Conservation (phyloP, 2,797 vertebrate genomes). For the Eleutherodactylus coqui region DNA sequence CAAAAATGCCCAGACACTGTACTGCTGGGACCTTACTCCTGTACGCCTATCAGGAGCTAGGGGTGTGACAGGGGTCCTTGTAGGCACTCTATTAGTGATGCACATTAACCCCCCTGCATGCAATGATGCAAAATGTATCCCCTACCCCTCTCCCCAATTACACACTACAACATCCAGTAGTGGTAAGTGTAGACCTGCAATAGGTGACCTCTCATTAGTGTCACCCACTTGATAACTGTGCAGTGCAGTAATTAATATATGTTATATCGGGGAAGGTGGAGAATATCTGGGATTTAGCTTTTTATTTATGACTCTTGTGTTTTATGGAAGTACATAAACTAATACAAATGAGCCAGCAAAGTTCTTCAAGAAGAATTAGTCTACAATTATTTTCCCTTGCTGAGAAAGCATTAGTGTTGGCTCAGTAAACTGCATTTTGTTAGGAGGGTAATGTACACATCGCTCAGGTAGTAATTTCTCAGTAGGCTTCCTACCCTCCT, state of each 20-base stretch:
- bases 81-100: too few species aligned
- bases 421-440: not conserved
- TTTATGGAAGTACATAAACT: not conserved
- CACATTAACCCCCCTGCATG: too few species aligned
- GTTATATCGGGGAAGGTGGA: not conserved
- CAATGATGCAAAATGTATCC: too few species aligned
- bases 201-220: too few species aligned
- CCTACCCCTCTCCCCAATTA: too few species aligned
- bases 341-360: constrained; percentile 23
- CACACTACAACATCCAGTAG: too few species aligned
- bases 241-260: not conserved
- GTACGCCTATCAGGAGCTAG: too few species aligned
- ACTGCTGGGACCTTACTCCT: too few species aligned
- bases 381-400: constrained; percentile 23
- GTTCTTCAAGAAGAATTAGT: not conserved
- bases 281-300: not conserved
- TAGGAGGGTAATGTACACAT: not conserved
- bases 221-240: not conserved
- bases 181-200: too few species aligned
- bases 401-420: not conserved
- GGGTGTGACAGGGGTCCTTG: too few species aligned
- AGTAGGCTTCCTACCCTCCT: not conserved
- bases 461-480: constrained; percentile 11
- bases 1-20: too few species aligned
- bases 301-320: constrained; percentile 10